These are phyloP conservation scores for Characodon lateralis DNA, from an alignment of 2,797 vertebrate genomes.

Conservation along the genomic window DNA sequence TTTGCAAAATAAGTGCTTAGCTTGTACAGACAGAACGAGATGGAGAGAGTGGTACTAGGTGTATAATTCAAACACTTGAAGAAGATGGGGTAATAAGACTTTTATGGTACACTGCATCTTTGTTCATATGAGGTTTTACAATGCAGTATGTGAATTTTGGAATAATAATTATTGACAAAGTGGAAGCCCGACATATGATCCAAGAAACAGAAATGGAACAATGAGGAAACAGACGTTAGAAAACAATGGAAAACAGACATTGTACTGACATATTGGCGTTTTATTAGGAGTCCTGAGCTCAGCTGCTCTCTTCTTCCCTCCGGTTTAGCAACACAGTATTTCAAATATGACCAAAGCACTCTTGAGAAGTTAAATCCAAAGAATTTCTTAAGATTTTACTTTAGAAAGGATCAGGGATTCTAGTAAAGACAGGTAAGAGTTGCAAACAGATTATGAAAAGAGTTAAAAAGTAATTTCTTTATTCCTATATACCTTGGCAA, in stretches of 20 bases:
- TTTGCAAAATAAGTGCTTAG: conserved; percentile 73
- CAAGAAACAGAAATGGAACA: neutral
- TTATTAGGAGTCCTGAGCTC: conserved; percentile 27
- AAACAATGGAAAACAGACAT: conserved; percentile 7
- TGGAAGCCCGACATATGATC: neutral
- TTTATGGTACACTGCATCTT: neutral
- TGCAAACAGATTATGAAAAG: neutral
- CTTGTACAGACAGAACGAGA: conserved; percentile 28
- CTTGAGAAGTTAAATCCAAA: conserved; percentile 10
- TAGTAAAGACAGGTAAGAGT: neutral
- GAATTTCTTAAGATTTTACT: neutral
- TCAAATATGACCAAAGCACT: conserved; percentile 29
- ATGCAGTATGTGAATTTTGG: neutral
- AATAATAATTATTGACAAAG: neutral
- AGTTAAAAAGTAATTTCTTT: neutral
- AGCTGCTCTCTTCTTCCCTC: conserved; percentile 1
- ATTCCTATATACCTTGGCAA: neutral
- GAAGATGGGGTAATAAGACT: conserved; percentile 9
- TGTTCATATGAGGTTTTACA: neutral
- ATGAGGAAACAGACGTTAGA: neutral
- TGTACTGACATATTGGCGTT: neutral
- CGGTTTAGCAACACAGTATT: conserved; percentile 1
- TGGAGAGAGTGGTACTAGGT: conserved; percentile 5
- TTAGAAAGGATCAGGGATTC: conserved; percentile 9
- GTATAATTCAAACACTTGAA: conserved; percentile 43